Evolutionary conservation across 1,140 invertebrate genomes (phyloP).

Genomic region (Trichonephila clavata): DNA sequence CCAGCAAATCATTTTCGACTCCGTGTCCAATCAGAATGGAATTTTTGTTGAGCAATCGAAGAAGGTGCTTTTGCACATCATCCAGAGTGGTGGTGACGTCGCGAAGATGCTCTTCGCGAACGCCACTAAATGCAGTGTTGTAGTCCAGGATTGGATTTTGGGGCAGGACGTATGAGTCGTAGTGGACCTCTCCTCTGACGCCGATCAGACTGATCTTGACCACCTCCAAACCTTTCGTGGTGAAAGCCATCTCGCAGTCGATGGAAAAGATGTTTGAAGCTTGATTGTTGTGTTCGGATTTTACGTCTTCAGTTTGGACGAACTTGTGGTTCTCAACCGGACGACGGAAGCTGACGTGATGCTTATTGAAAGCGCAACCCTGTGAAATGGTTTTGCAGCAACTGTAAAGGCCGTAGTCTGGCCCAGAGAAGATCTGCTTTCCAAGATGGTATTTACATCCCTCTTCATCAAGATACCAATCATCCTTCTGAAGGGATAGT

Average conservation of each 20-base stretch:
- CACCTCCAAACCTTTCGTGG: slow-evolving; percentile 92
- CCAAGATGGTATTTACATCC: slow-evolving; percentile 46
- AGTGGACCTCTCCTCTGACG: slow-evolving; percentile 89
- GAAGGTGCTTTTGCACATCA: slow-evolving; percentile 93
- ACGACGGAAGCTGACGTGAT: slow-evolving; percentile 35
- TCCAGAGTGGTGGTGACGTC: slow-evolving; percentile 87
- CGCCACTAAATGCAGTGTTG: slow-evolving; percentile 94
- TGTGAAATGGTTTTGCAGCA: background rate
- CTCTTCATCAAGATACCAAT: slow-evolving; percentile 23
- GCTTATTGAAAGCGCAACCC: slow-evolving; percentile 16
- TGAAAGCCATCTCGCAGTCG: slow-evolving; percentile 94
- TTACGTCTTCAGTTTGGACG: background rate
- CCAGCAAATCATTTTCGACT: slow-evolving; percentile 97
- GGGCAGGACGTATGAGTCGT: slow-evolving; percentile 90
- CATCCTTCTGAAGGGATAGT: slow-evolving; percentile 21
- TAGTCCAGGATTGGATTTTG: slow-evolving; percentile 91
- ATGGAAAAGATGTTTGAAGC: slow-evolving; percentile 87
- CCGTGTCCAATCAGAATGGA: slow-evolving; percentile 98
- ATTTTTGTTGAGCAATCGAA: slow-evolving; percentile 92
- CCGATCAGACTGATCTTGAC: slow-evolving; percentile 87
- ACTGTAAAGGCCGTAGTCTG: background rate
- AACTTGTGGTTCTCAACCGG: slow-evolving; percentile 11
- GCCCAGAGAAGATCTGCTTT: slow-evolving; percentile 10
- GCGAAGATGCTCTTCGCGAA: slow-evolving; percentile 88
- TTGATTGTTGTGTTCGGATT: too few species aligned